phyloP scores from a whole-genome alignment of 1,140 invertebrate genomes.

The Spodoptera frugiperda region DNA sequence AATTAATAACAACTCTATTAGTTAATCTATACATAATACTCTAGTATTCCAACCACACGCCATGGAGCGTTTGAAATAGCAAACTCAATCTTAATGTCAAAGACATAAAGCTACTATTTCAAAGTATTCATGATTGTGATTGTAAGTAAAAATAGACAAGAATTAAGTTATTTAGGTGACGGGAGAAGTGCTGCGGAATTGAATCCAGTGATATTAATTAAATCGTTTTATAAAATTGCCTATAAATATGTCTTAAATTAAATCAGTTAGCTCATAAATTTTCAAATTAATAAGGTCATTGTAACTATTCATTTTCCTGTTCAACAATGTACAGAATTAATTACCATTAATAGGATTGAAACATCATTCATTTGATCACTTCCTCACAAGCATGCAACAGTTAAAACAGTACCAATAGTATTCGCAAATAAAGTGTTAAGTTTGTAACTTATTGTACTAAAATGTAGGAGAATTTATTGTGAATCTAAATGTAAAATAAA shows the following conservation, averaged over 20 bases:
- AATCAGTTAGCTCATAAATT: neutral
- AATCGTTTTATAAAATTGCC: neutral
- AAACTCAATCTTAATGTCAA: too few relatives aligned
- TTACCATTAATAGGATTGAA: conserved; percentile 10
- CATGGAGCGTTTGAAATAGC: too few relatives aligned
- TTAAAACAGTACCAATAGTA: conserved; percentile 11
- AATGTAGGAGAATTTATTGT: neutral
- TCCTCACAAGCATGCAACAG: neutral
- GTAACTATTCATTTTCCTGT: neutral
- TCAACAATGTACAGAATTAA: conserved; percentile 3
- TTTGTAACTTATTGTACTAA: conserved; percentile 7
- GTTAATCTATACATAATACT: conserved; percentile 42
- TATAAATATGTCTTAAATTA: neutral
- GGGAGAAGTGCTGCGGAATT: neutral
- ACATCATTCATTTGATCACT: neutral
- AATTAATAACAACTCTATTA: conserved; percentile 72
- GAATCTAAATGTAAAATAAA: conserved; percentile 2
- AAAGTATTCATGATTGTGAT: too few relatives aligned
- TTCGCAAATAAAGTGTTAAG: conserved; percentile 1
- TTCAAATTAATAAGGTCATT: neutral
- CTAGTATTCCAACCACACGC: neutral
- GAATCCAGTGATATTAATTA: neutral
- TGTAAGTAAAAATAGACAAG: too few relatives aligned
- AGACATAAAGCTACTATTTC: too few relatives aligned
- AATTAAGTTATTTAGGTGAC: conserved; percentile 17